A percentile compares a stretch with the other conserved stretches of the same genome.
These are phyloP conservation scores for Oreochromis aureus DNA, from an alignment of 2,113 vertebrate genomes.

Conservation along the genomic window DNA sequence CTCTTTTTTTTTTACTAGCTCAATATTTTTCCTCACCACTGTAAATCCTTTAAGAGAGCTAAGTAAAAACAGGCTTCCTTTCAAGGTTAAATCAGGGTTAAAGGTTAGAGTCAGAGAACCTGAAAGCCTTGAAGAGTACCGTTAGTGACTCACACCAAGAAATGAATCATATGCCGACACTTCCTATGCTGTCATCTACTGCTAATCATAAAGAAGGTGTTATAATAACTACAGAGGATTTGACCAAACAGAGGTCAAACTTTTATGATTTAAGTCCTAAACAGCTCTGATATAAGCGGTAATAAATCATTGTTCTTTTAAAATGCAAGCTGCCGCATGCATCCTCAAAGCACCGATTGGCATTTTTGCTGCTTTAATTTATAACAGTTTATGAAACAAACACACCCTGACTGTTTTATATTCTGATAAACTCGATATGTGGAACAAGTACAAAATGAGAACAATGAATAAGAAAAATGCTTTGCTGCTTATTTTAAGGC, in stretches of 20 bases:
- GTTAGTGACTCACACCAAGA: neutral
- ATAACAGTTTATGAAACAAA: neutral
- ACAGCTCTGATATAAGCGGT: neutral
- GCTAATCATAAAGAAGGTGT: neutral
- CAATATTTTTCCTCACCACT: neutral
- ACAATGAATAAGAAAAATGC: neutral
- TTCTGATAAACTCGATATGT: neutral
- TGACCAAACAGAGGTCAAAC: neutral
- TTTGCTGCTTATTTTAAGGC: neutral
- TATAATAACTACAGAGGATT: neutral
- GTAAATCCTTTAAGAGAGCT: neutral
- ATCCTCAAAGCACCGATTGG: neutral
- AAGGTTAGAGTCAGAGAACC: neutral
- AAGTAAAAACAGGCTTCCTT: neutral
- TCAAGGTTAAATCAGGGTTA: neutral
- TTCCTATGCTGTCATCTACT: neutral
- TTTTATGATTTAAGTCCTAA: neutral
- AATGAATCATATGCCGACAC: neutral
- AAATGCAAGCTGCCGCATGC: neutral
- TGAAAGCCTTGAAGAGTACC: neutral
- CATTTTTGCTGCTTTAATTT: neutral
- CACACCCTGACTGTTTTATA: neutral
- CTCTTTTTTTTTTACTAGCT: neutral
- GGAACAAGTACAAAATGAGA: neutral
- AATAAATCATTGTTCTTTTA: constrained; percentile 3